Conservation (phyloP, 2,113 vertebrate genomes). For the Bungarus multicinctus region DNA sequence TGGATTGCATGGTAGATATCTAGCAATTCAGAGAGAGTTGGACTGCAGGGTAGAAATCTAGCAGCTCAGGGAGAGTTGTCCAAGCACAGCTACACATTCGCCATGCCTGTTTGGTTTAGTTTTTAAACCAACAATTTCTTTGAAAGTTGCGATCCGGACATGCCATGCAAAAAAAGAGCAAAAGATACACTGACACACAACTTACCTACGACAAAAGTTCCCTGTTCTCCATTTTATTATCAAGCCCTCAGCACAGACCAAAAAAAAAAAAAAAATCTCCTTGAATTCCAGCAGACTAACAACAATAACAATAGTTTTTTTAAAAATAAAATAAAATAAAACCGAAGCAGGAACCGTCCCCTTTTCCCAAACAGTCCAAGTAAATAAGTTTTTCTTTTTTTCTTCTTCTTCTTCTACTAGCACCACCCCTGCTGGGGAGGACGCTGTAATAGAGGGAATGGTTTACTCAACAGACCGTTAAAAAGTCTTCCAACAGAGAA, state of each 20-base stretch:
- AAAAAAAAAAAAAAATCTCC: not conserved
- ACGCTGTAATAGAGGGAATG: no score
- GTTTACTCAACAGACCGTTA: not conserved
- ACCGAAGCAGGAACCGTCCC: not conserved
- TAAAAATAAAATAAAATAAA: not conserved
- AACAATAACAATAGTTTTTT: slow-evolving; percentile 9
- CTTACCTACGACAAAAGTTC: not conserved
- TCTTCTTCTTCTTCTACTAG: not conserved
- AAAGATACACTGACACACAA: not conserved
- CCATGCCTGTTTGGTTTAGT: not conserved
- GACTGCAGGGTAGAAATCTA: not conserved
- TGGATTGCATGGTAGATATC: no score
- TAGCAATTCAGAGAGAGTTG: no score
- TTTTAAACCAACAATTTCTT: not conserved
- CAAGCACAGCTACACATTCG: not conserved
- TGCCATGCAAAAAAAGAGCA: not conserved
- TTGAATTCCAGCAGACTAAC: slow-evolving; percentile 2
- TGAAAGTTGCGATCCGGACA: not conserved
- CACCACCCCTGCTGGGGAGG: not conserved
- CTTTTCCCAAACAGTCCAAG: not conserved
- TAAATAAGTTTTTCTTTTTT: no score
- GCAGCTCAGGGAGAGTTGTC: not conserved
- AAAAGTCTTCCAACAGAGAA: not conserved
- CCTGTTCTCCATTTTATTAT: slow-evolving; percentile 61
- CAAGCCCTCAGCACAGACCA: slow-evolving; percentile 53